Evolutionary conservation across 2,113 vertebrate species (phyloP).

Genomic region (Ameiurus melas): DNA sequence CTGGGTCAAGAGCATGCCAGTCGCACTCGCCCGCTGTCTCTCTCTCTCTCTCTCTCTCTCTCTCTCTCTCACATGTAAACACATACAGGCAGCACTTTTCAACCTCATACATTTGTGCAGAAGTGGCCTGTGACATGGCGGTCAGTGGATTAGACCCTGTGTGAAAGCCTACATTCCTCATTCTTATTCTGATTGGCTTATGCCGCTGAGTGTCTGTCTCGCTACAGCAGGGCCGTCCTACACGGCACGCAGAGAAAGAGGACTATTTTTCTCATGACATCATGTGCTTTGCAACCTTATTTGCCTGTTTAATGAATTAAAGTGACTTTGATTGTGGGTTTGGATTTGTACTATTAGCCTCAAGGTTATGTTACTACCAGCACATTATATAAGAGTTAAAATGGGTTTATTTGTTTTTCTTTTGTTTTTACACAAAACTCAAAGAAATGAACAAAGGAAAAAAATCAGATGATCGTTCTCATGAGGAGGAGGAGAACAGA

Average conservation of each 20-base stretch:
- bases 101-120: slow-evolving; percentile 42
- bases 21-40: slow-evolving; percentile 54
- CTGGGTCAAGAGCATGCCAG: slow-evolving; percentile 67
- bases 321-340: background rate
- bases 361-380: background rate
- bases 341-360: background rate
- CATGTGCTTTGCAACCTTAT: slow-evolving; percentile 15
- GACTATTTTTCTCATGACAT: slow-evolving; percentile 51
- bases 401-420: too few relatives aligned
- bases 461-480: background rate
- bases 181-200: slow-evolving; percentile 59
- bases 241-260: slow-evolving; percentile 11
- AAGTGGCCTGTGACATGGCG: slow-evolving; percentile 43
- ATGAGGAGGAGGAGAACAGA: background rate
- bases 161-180: slow-evolving; percentile 44
- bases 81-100: slow-evolving; percentile 24
- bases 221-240: slow-evolving; percentile 37
- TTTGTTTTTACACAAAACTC: background rate
- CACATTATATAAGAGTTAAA: background rate
- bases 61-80: background rate
- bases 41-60: slow-evolving; percentile 24
- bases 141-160: slow-evolving; percentile 48
- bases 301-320: background rate
- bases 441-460: background rate
- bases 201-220: slow-evolving; percentile 38